These are phyloP conservation scores for Lithobates pipiens DNA, from an alignment of 2,797 vertebrate genomes.

Conservation along the genomic window DNA sequence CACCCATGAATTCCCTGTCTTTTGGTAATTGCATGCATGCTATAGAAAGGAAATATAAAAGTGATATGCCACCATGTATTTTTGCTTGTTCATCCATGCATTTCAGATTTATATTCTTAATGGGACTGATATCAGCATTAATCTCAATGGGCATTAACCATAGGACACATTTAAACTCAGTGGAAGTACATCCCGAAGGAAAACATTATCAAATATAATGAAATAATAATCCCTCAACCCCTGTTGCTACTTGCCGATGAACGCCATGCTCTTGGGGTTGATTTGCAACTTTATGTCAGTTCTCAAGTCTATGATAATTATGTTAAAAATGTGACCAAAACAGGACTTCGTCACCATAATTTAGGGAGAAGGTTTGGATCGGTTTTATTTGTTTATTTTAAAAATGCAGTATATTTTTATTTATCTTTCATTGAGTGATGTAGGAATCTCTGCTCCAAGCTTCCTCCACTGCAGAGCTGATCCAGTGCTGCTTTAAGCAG, in stretches of 20 bases:
- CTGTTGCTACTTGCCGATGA: neutral
- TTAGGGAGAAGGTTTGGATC: neutral
- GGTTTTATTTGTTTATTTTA: too few species aligned
- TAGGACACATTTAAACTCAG: constrained; percentile 20
- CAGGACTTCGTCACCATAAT: neutral
- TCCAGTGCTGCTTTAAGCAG: too few species aligned
- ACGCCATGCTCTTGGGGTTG: neutral
- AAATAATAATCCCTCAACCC: neutral
- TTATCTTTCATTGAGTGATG: too few species aligned
- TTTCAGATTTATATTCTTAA: constrained; percentile 57
- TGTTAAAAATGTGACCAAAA: neutral
- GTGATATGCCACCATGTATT: constrained; percentile 44
- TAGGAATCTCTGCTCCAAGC: too few species aligned
- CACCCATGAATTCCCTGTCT: constrained; percentile 48
- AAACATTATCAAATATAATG: constrained; percentile 1
- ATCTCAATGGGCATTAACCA: constrained; percentile 49
- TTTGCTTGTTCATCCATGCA: constrained; percentile 51
- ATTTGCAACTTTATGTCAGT: neutral
- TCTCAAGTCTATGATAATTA: neutral
- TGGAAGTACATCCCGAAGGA: neutral
- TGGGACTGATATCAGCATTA: constrained; percentile 54
- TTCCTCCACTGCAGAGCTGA: too few species aligned
- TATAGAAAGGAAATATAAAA: constrained; percentile 31
- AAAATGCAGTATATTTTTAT: too few species aligned
- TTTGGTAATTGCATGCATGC: constrained; percentile 46